Conservation (phyloP, 23 tunicate species). For the Trididemnum miniatum region DNA sequence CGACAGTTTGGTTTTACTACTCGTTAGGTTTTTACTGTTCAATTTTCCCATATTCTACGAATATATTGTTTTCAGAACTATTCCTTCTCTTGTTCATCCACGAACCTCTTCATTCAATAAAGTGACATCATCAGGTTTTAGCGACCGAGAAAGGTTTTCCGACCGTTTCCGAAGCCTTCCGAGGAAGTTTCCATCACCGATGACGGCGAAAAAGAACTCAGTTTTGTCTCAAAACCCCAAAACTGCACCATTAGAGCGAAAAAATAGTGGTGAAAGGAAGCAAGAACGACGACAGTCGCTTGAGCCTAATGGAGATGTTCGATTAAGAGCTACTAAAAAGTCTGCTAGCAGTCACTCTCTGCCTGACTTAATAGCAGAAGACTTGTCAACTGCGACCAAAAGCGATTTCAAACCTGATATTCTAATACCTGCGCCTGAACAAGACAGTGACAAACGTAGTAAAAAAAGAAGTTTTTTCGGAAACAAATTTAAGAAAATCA, state of each 20-base stretch:
- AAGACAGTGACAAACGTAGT: not conserved
- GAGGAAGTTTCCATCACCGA: not conserved
- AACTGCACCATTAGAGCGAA: not conserved
- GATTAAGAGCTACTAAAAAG: not conserved
- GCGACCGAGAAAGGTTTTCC: constrained; percentile 2
- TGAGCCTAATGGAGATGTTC: not conserved
- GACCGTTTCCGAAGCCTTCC: constrained; percentile 24
- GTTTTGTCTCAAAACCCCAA: not conserved
- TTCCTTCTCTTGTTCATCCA: not conserved
- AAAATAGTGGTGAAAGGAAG: not conserved
- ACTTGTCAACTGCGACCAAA: not conserved
- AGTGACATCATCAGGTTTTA: not conserved
- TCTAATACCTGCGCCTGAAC: not conserved
- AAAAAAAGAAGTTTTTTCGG: constrained; percentile 17
- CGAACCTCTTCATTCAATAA: not conserved
- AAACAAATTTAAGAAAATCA: not conserved
- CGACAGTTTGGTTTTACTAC: too few relatives aligned
- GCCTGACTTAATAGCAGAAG: constrained; percentile 5
- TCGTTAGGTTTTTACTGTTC: too few relatives aligned
- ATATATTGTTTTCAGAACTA: not conserved
- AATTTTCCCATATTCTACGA: too few relatives aligned
- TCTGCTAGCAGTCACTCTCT: constrained; percentile 13
- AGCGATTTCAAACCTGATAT: not conserved
- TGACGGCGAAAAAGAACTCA: not conserved
- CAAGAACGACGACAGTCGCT: not conserved